phyloP scores from a whole-genome alignment of 1,140 invertebrate species.

The Monomorium pharaonis region DNA sequence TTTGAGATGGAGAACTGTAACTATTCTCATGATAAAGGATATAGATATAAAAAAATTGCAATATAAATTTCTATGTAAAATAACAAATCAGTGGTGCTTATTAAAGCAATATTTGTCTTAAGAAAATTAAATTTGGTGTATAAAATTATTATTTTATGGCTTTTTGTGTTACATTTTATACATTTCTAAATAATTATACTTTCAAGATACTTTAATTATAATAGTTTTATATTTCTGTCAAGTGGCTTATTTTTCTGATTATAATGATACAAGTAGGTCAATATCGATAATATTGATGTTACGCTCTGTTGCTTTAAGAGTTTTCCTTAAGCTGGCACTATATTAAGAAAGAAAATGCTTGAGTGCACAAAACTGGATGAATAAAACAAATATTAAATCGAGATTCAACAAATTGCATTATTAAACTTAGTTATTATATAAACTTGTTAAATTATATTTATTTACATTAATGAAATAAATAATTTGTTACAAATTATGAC shows the following conservation, averaged over 20 bases:
- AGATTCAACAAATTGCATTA: background rate
- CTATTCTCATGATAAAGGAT: background rate
- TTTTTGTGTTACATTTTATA: background rate
- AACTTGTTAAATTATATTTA: too few species aligned
- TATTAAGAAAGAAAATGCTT: conserved; percentile 16
- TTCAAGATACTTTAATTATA: background rate
- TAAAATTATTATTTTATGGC: background rate
- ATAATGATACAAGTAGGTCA: conserved; percentile 1
- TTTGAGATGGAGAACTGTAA: background rate
- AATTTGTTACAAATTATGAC: too few species aligned
- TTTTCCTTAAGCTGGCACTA: background rate
- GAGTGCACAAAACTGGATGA: conserved; percentile 7
- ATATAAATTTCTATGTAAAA: background rate
- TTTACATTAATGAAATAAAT: too few species aligned
- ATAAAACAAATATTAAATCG: background rate
- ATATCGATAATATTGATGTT: background rate
- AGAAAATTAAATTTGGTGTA: background rate
- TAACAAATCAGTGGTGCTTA: background rate
- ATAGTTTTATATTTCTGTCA: background rate
- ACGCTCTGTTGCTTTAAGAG: conserved; percentile 13
- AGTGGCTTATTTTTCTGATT: background rate
- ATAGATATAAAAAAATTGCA: background rate
- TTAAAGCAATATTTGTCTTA: background rate
- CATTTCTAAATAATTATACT: background rate
- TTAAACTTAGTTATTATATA: too few species aligned